Evolutionary conservation across 1,140 invertebrate species (phyloP).

Genomic region (Gonioctena quinquepunctata): DNA sequence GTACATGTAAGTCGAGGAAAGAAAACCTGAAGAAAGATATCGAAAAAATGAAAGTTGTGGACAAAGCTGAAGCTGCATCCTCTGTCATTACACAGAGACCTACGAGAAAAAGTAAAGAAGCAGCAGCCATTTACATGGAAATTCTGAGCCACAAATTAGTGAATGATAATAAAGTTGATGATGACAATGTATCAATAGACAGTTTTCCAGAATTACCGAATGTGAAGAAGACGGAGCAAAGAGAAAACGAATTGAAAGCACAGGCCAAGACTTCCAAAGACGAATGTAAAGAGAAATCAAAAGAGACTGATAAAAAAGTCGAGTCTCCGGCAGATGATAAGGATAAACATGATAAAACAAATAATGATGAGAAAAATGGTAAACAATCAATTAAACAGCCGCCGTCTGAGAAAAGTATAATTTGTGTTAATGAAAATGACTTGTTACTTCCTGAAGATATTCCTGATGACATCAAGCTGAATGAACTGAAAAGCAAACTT

Average conservation of each 20-base stretch:
- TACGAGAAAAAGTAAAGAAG: slow-evolving; percentile 74
- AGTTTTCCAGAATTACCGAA: slow-evolving; percentile 72
- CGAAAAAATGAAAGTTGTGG: slow-evolving; percentile 10
- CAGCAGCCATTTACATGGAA: slow-evolving; percentile 75
- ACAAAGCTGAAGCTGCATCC: neutral
- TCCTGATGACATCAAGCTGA: neutral
- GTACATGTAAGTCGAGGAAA: neutral
- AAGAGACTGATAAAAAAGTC: neutral
- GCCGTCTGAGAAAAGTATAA: too few species aligned
- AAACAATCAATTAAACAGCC: neutral
- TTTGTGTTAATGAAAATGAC: neutral
- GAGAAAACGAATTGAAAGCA: slow-evolving; percentile 65
- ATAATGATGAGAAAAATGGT: neutral
- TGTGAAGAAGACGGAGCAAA: slow-evolving; percentile 63
- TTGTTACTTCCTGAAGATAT: neutral
- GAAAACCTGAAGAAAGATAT: neutral
- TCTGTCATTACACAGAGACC: slow-evolving; percentile 55
- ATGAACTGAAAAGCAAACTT: neutral
- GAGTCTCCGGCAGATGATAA: slow-evolving; percentile 11
- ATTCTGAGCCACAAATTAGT: slow-evolving; percentile 71
- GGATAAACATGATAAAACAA: slow-evolving; percentile 26
- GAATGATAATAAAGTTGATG: slow-evolving; percentile 60
- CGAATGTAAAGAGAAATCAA: slow-evolving; percentile 40
- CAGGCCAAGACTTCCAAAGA: slow-evolving; percentile 52
- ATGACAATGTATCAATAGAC: slow-evolving; percentile 66